These are phyloP conservation scores for Drosophila hydei DNA, from an alignment of 1,140 invertebrate genomes.

Conservation along the genomic window DNA sequence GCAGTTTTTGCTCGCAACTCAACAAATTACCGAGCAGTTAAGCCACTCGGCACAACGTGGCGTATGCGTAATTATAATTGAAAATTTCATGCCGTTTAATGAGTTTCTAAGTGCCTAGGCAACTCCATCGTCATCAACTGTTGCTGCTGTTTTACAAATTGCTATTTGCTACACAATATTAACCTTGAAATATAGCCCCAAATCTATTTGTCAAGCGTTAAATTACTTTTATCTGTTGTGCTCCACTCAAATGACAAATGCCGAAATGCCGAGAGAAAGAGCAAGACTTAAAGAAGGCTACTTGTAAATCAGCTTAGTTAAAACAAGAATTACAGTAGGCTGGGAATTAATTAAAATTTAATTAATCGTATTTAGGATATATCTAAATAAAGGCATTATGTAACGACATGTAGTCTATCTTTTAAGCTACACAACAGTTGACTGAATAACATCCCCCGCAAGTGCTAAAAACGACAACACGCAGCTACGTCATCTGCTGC, in stretches of 20 bases:
- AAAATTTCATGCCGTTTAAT: slow-evolving; percentile 67
- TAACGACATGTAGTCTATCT: too few relatives aligned
- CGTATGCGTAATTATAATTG: slow-evolving; percentile 76
- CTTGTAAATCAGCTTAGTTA: not conserved
- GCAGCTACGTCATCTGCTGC: slow-evolving; percentile 6
- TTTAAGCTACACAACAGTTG: not conserved
- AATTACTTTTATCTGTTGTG: slow-evolving; percentile 29
- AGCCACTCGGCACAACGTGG: slow-evolving; percentile 55
- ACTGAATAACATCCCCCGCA: not conserved
- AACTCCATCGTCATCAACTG: not conserved
- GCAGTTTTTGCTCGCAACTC: slow-evolving; percentile 27
- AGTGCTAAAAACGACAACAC: not conserved
- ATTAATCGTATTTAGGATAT: too few relatives aligned
- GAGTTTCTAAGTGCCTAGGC: slow-evolving; percentile 52
- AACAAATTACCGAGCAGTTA: slow-evolving; percentile 68
- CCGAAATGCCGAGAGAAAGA: not conserved
- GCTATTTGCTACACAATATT: slow-evolving; percentile 34
- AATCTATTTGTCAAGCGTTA: slow-evolving; percentile 55
- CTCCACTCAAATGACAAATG: not conserved
- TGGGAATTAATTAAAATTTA: too few relatives aligned
- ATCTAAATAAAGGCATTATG: too few relatives aligned
- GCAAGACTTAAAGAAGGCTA: not conserved
- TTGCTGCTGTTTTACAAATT: slow-evolving; percentile 13
- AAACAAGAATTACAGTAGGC: not conserved
- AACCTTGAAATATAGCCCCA: slow-evolving; percentile 59